phyloP scores from a whole-genome alignment of 2,888 invertebrate genomes.

The Formica aserva region DNA sequence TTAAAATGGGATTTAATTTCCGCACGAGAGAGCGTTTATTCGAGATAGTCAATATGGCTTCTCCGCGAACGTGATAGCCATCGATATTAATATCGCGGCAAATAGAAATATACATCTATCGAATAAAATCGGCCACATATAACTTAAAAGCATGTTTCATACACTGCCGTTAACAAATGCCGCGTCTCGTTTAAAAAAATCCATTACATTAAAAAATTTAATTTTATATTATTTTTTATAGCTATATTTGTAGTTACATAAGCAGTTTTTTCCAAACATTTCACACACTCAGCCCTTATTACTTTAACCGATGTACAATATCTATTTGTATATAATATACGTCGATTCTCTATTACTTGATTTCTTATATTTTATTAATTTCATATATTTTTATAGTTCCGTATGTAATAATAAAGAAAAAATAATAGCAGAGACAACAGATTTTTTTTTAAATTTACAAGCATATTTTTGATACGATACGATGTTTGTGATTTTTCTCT shows the following conservation, averaged over 20 bases:
- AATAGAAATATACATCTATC: slow-evolving; percentile 23
- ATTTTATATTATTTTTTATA: not conserved
- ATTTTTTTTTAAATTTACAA: not conserved
- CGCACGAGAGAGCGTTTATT: slow-evolving; percentile 42
- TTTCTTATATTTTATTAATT: not conserved
- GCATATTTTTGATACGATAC: not conserved
- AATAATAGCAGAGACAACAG: not conserved
- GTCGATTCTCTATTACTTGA: not conserved
- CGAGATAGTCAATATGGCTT: slow-evolving; percentile 43
- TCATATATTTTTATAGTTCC: not conserved
- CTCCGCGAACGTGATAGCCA: slow-evolving; percentile 22
- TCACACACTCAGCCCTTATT: not conserved
- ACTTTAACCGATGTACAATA: not conserved
- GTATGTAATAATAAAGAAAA: not conserved
- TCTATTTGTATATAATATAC: not conserved
- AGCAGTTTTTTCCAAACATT: not conserved
- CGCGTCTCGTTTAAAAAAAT: not conserved
- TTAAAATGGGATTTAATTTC: slow-evolving; percentile 52
- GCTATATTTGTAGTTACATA: not conserved
- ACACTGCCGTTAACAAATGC: not conserved
- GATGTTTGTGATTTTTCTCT: not conserved
- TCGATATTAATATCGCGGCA: slow-evolving; percentile 43
- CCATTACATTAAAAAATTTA: not conserved
- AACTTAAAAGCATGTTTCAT: slow-evolving; percentile 22
- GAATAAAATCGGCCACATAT: slow-evolving; percentile 22